A percentile compares a stretch with the other conserved stretches of the same genome.
These are phyloP conservation scores for Pilophorus perplexus DNA, from an alignment of 2,888 invertebrate genomes.

Conservation along the genomic window DNA sequence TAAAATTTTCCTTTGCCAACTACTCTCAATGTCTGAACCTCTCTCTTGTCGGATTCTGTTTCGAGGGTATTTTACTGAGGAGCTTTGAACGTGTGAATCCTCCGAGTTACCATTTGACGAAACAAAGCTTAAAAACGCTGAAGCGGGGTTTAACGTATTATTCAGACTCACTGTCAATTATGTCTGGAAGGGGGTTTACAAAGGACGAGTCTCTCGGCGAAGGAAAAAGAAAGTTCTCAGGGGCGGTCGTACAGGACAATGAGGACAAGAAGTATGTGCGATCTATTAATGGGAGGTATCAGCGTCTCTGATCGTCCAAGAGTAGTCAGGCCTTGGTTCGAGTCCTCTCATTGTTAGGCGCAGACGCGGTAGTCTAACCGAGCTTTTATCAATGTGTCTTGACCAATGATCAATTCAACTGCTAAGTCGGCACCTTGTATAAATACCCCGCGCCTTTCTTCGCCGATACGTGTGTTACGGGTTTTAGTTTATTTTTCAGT, in stretches of 20 bases:
- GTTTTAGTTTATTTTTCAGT: not conserved
- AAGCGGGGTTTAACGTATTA: conserved; percentile 20
- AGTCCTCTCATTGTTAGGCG: not conserved
- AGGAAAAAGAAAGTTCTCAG: conserved; percentile 18
- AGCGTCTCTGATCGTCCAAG: conserved; percentile 28
- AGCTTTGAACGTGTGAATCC: too few relatives aligned
- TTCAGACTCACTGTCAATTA: conserved; percentile 33
- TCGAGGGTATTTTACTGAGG: too few relatives aligned
- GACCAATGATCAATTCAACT: conserved; percentile 40
- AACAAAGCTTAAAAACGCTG: too few relatives aligned
- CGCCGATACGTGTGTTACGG: conserved; percentile 7
- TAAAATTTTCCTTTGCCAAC: too few relatives aligned
- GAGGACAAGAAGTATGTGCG: conserved; percentile 37
- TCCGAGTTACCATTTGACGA: too few relatives aligned
- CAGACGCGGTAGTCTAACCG: too few relatives aligned
- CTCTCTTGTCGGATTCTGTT: too few relatives aligned
- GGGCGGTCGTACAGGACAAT: conserved; percentile 28
- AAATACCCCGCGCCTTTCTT: conserved; percentile 21
- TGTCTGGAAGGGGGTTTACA: conserved; percentile 22
- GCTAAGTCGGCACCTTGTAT: conserved; percentile 35
- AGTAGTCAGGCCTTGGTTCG: not conserved
- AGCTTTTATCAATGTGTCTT: too few relatives aligned
- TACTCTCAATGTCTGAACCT: too few relatives aligned
- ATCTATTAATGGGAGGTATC: conserved; percentile 41
- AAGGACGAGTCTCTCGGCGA: conserved; percentile 1